A percentile compares a stretch with the other conserved stretches of the same genome.
Conservation (phyloP, 2,888 invertebrate species). For the Sisyra nigra region DNA sequence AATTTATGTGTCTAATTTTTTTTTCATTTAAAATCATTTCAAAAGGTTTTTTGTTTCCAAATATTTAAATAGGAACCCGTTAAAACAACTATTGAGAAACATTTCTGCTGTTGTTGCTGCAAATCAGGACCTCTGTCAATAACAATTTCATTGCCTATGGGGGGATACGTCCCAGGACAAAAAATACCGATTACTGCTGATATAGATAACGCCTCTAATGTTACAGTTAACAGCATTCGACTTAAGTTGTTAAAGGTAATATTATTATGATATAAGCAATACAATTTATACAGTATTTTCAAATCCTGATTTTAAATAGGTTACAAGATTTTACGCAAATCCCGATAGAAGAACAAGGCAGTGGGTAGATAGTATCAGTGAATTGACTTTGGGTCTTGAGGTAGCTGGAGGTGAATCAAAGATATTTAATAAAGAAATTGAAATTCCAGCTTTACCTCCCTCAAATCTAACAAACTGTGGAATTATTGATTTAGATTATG, state of each 20-base stretch:
- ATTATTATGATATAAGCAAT: too few species aligned
- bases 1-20: too few species aligned
- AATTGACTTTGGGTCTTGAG: constrained; percentile 51
- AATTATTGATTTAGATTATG: constrained; percentile 6
- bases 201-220: constrained; percentile 60
- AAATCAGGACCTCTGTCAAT: constrained; percentile 54
- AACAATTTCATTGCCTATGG: constrained; percentile 49
- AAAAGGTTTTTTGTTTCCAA: constrained; percentile 34
- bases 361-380: constrained; percentile 39
- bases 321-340: constrained; percentile 40
- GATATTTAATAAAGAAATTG: not conserved
- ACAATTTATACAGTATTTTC: too few species aligned
- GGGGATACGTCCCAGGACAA: constrained; percentile 65
- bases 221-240: constrained; percentile 43
- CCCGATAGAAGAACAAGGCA: constrained; percentile 33
- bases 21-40: too few species aligned
- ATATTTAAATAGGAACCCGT: constrained; percentile 55
- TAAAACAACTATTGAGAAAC: constrained; percentile 52
- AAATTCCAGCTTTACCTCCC: constrained; percentile 4
- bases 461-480: not conserved
- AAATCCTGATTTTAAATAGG: constrained; percentile 23
- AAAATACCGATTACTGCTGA: constrained; percentile 50
- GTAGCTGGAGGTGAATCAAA: too few species aligned
- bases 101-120: constrained; percentile 66
- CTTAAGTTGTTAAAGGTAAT: constrained; percentile 48